Conservation (phyloP, 2,888 invertebrate species). For the Acanthosoma haemorrhoidale region DNA sequence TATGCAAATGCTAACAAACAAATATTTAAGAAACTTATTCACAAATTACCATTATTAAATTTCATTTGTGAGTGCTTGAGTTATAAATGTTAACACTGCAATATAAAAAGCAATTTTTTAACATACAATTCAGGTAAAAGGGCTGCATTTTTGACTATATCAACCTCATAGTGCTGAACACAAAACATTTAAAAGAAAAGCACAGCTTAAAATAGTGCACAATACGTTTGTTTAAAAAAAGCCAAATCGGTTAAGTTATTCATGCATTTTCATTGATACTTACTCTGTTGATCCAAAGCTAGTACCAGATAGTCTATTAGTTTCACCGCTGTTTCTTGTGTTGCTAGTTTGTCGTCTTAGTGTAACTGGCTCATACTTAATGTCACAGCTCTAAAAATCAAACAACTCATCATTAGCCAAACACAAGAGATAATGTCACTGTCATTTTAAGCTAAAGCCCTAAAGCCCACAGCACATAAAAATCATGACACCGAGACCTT, state of each 20-base stretch:
- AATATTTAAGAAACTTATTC: too few relatives aligned
- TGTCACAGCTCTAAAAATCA: constrained; percentile 55
- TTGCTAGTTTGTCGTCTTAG: constrained; percentile 54
- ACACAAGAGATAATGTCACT: background rate
- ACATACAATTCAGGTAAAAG: too few relatives aligned
- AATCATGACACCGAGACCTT: too few relatives aligned
- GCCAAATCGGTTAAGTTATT: background rate
- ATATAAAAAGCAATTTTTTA: too few relatives aligned
- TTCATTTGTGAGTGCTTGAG: too few relatives aligned
- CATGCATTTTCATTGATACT: constrained; percentile 45
- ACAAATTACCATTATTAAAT: too few relatives aligned
- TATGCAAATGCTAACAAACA: too few relatives aligned
- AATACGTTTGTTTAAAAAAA: background rate
- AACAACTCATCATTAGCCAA: background rate
- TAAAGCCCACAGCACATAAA: too few relatives aligned
- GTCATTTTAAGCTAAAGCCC: too few relatives aligned
- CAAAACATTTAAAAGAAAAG: background rate
- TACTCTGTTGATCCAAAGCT: constrained; percentile 57
- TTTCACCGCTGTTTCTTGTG: constrained; percentile 45
- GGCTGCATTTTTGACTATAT: too few relatives aligned
- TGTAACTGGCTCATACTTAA: constrained; percentile 57
- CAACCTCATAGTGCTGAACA: too few relatives aligned
- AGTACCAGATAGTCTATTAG: constrained; percentile 54
- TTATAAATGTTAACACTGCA: too few relatives aligned
- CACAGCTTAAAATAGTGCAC: background rate